Conservation (phyloP, 2,113 vertebrate genomes). For the Corydoras sp. region DNA sequence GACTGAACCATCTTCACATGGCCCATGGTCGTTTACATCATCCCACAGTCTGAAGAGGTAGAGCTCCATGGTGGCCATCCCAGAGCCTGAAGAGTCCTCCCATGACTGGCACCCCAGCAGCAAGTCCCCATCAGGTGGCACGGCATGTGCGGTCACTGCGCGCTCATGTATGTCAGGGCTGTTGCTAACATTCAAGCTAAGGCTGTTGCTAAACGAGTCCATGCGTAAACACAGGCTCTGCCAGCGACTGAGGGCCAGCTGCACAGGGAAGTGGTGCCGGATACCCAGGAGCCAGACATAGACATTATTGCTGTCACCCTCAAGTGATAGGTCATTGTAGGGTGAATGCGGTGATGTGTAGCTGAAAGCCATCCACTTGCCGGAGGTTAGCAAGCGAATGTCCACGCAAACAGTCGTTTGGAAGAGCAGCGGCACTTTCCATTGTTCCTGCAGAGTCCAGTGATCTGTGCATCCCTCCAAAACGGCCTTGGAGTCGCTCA, state of each 20-base stretch:
- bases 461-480: conserved; percentile 56
- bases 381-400: conserved; percentile 51
- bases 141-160: conserved; percentile 46
- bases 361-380: conserved; percentile 65
- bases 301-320: conserved; percentile 55
- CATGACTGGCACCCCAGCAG: conserved; percentile 58
- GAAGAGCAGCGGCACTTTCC: conserved; percentile 45
- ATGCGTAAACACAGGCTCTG: conserved; percentile 60
- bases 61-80: conserved; percentile 52
- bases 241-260: conserved; percentile 48
- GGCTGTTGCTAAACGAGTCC: conserved; percentile 41
- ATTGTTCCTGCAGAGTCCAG: conserved; percentile 59
- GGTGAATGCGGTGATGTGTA: conserved; percentile 50
- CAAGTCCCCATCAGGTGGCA: conserved; percentile 49
- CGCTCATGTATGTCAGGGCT: conserved; percentile 23
- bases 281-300: conserved; percentile 64
- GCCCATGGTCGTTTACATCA: conserved; percentile 41
- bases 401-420: conserved; percentile 63
- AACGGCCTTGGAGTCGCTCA: conserved; percentile 61
- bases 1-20: conserved; percentile 63
- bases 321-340: conserved; percentile 55
- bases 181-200: conserved; percentile 57
- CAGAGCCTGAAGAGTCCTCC: neutral
- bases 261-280: conserved; percentile 54
- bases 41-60: conserved; percentile 68